These are phyloP conservation scores for Mesocentrotus franciscanus DNA, from an alignment of 53 echinoderm and acorn worm genomes.

Conservation along the genomic window DNA sequence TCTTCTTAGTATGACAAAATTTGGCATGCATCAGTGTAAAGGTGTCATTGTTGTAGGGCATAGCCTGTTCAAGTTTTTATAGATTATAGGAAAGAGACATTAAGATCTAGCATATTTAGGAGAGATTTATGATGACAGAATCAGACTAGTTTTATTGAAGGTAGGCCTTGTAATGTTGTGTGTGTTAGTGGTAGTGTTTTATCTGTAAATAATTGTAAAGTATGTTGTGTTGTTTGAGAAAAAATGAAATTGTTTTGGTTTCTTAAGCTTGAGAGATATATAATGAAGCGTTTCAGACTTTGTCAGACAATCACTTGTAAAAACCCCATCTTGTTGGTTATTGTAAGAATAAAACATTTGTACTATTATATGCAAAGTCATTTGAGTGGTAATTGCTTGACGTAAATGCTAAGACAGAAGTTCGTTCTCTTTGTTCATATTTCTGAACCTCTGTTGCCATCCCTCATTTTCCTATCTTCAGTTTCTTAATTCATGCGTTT, in stretches of 20 bases:
- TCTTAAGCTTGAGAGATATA: constrained; percentile 43
- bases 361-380: background rate
- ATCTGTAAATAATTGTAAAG: constrained; percentile 38
- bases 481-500: no score
- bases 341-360: constrained; percentile 51
- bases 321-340: constrained; percentile 4
- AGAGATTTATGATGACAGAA: constrained; percentile 8
- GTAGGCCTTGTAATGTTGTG: background rate
- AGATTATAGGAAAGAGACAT: background rate
- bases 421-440: no score
- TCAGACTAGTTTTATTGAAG: background rate
- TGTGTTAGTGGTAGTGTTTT: constrained; percentile 5
- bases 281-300: constrained; percentile 34
- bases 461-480: no score
- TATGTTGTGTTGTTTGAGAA: constrained; percentile 47
- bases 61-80: background rate
- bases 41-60: background rate
- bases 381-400: background rate
- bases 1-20: background rate
- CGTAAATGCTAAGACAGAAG: no score
- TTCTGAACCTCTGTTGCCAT: no score
- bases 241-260: constrained; percentile 32
- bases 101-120: constrained; percentile 17
- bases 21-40: background rate
- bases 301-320: constrained; percentile 5